These are phyloP conservation scores for Collichthys lucidus DNA, from an alignment of 2,113 vertebrate species.

Conservation along the genomic window DNA sequence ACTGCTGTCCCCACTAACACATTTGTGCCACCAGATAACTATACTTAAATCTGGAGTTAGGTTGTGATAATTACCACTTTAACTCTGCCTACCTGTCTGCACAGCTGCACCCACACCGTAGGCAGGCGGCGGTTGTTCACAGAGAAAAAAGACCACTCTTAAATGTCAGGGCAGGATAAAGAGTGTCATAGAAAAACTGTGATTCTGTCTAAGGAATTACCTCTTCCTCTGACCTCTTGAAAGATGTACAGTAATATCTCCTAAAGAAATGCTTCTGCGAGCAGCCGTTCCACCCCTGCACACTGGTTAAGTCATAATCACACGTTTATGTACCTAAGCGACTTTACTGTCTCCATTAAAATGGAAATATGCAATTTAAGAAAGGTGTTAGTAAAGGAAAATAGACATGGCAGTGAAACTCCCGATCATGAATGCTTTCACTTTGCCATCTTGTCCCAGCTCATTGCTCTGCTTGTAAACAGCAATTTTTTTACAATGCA, in stretches of 20 bases:
- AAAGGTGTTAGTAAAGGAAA: conserved; percentile 50
- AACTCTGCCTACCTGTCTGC: conserved; percentile 49
- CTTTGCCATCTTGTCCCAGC: conserved; percentile 43
- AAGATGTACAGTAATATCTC: conserved; percentile 63
- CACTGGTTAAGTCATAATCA: conserved; percentile 59
- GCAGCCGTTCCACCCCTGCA: conserved; percentile 28
- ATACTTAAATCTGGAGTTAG: conserved; percentile 33
- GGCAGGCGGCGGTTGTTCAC: conserved; percentile 27
- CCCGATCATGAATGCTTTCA: conserved; percentile 45
- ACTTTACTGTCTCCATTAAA: conserved; percentile 71
- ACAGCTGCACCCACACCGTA: conserved; percentile 19
- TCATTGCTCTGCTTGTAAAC: conserved; percentile 58
- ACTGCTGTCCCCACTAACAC: conserved; percentile 46
- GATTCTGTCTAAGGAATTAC: conserved; percentile 66
- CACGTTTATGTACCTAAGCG: conserved; percentile 60
- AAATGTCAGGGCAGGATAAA: conserved; percentile 74
- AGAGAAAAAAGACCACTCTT: conserved; percentile 48
- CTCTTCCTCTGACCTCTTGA: conserved; percentile 68
- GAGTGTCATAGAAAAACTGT: conserved; percentile 58
- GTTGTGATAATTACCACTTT: conserved; percentile 71
- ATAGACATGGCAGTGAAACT: conserved; percentile 44
- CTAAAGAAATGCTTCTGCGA: conserved; percentile 54
- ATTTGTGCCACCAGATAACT: conserved; percentile 58
- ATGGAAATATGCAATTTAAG: conserved; percentile 62
- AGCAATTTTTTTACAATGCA: conserved; percentile 15